A percentile compares a stretch with the other conserved stretches of the same genome.
Conservation (phyloP, 2,888 invertebrate genomes). For the Apodemia arnacis region DNA sequence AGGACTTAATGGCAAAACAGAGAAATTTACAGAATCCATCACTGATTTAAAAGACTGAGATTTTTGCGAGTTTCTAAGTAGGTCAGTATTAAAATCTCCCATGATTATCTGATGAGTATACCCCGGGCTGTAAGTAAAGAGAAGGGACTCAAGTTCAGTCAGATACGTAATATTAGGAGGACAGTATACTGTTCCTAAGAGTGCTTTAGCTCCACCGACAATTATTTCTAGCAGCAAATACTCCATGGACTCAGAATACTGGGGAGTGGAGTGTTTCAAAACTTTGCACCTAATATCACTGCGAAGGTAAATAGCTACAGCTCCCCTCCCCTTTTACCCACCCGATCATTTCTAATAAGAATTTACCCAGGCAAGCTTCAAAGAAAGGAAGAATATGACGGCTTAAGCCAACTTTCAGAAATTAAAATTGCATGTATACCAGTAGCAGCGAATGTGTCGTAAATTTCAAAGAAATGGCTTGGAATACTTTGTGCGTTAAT, state of each 20-base stretch:
- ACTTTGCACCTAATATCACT: neutral
- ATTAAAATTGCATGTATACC: slow-evolving; percentile 11
- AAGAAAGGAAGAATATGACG: neutral
- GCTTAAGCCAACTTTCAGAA: slow-evolving; percentile 13
- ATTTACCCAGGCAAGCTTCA: neutral
- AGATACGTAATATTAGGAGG: neutral
- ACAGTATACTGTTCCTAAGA: neutral
- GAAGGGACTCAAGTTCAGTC: neutral
- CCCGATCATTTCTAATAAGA: neutral
- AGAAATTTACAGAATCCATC: neutral
- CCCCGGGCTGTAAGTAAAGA: neutral
- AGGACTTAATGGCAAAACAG: neutral
- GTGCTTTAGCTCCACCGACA: no score
- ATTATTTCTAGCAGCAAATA: no score
- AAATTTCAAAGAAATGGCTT: neutral
- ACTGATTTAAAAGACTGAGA: neutral
- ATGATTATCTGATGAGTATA: neutral
- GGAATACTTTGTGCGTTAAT: slow-evolving; percentile 5
- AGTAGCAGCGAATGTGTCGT: neutral
- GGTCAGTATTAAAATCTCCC: neutral
- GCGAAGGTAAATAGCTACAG: neutral
- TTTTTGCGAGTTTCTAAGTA: neutral
- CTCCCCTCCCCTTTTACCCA: neutral
- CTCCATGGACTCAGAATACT: no score
- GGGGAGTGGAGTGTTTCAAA: no score